Conservation (phyloP, 2,888 invertebrate genomes). For the Pediacus dermestoides region DNA sequence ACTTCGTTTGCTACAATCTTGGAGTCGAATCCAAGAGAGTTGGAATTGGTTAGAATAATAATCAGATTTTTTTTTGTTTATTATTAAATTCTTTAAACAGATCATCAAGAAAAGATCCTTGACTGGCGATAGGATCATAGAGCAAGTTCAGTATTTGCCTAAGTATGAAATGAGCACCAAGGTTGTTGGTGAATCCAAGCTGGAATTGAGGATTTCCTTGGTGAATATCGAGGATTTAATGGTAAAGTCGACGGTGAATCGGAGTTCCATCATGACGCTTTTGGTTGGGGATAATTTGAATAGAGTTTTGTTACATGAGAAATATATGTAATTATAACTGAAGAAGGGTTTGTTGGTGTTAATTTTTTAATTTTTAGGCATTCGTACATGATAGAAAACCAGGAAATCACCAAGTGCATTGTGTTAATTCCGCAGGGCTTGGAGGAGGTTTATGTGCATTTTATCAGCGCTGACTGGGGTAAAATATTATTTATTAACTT, state of each 20-base stretch:
- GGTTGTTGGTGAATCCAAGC: conserved; percentile 30
- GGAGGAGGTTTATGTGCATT: conserved; percentile 53
- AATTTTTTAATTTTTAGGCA: conserved; percentile 36
- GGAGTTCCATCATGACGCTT: conserved; percentile 55
- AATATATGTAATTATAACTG: conserved; percentile 52
- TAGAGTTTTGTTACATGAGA: conserved; percentile 55
- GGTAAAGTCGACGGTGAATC: conserved; percentile 53
- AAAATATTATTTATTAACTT: conserved; percentile 26
- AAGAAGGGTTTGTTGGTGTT: conserved; percentile 7
- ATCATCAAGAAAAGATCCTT: conserved; percentile 72
- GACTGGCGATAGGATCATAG: conserved; percentile 64
- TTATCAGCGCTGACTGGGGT: conserved; percentile 61
- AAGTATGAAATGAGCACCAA: conserved; percentile 55
- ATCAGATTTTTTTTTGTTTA: conserved; percentile 52
- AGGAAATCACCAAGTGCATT: conserved; percentile 48
- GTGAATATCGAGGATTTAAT: conserved; percentile 51
- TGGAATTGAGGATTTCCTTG: conserved; percentile 34
- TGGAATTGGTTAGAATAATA: conserved; percentile 52
- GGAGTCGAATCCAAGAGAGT: conserved; percentile 66
- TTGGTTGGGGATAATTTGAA: conserved; percentile 64
- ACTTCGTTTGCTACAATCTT: conserved; percentile 61
- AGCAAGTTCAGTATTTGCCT: conserved; percentile 61
- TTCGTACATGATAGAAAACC: conserved; percentile 48
- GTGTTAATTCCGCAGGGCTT: conserved; percentile 47
- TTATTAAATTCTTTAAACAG: neutral